Evolutionary conservation across 2,113 vertebrate species (phyloP), one percentile per base, ranked within the genome.

Genomic region (Grallaria varia): DNA sequence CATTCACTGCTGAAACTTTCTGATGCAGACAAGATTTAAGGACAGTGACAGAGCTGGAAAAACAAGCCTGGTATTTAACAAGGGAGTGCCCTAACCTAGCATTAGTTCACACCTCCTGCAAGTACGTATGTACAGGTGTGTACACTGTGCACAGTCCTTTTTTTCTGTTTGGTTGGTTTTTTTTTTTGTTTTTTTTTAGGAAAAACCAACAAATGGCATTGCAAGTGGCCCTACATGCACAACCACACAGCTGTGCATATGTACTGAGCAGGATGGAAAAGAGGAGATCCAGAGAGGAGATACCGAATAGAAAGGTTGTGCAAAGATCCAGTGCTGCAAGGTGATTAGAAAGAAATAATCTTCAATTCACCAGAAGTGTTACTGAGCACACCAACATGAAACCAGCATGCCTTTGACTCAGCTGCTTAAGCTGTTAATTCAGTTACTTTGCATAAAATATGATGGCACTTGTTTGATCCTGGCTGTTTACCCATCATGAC

Each of bases 41-140:
- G 67, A 95, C 75, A 80, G 60, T 40, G 75, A 93, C 55, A 88
- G 55, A 83, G 39, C 76, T 90, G 87, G 90, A 86, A 95, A 95
- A 94, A 86, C 72, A 72, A 86, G 90, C 75, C 72, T 56, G 35
- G 31, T 68, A 67, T 67, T 90, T 67, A 80, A 81, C 53, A 59
- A 25, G 47, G 78, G 84, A 81, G 64, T 64, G 50, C 31, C 64
- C 35, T 76, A 21, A 59, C 22, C 42, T 39, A 3, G 2, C 37
- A 66, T 5, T 56, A 69, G 12, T 28, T 77, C 76, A 55, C 40
- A 40, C 11, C 22, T 81, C 60, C 58, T 25, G 42, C 83, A 86
- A 59, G 33, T 19, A 72, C 5, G 2, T 11, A 44, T 2, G 7
- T 49, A 78, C 62, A 78, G 53, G 16, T 58, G 45, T 2, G 2